Evolutionary conservation across 2,113 vertebrate genomes (phyloP).

Genomic region (Scomber colias): DNA sequence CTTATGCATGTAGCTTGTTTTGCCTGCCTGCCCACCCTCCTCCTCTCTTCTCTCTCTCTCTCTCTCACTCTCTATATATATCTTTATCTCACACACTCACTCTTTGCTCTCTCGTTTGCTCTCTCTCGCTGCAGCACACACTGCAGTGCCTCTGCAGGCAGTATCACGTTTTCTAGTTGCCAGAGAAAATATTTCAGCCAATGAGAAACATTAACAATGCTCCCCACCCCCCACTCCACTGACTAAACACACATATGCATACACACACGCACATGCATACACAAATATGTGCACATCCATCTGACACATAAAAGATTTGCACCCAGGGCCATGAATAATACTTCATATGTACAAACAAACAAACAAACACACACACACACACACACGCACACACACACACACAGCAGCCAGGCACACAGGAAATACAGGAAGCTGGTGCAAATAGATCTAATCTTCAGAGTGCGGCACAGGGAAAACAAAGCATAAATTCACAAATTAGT

Average conservation of each 20-base stretch:
- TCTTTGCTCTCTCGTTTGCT: constrained; percentile 50
- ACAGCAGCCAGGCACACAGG: constrained; percentile 51
- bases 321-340: constrained; percentile 40
- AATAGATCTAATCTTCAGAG: constrained; percentile 49
- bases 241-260: constrained; percentile 36
- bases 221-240: constrained; percentile 28
- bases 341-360: constrained; percentile 13
- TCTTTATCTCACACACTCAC: constrained; percentile 21
- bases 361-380: constrained; percentile 29
- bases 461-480: constrained; percentile 45
- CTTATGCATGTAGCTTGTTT: constrained; percentile 74
- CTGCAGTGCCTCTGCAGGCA: constrained; percentile 87
- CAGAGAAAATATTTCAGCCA: constrained; percentile 81
- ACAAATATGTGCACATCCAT: constrained; percentile 26
- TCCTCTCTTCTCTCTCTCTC: constrained; percentile 32
- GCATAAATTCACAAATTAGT: constrained; percentile 41
- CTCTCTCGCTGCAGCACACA: constrained; percentile 80
- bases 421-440: constrained; percentile 50
- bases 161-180: constrained; percentile 79
- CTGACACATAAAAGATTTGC: constrained; percentile 42
- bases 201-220: constrained; percentile 61
- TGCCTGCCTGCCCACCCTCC: constrained; percentile 41
- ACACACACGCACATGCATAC: background rate
- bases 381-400: constrained; percentile 47
- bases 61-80: constrained; percentile 17